These are phyloP conservation scores for Vespertilio murinus DNA, from an alignment of 2,797 vertebrate species.

Conservation along the genomic window DNA sequence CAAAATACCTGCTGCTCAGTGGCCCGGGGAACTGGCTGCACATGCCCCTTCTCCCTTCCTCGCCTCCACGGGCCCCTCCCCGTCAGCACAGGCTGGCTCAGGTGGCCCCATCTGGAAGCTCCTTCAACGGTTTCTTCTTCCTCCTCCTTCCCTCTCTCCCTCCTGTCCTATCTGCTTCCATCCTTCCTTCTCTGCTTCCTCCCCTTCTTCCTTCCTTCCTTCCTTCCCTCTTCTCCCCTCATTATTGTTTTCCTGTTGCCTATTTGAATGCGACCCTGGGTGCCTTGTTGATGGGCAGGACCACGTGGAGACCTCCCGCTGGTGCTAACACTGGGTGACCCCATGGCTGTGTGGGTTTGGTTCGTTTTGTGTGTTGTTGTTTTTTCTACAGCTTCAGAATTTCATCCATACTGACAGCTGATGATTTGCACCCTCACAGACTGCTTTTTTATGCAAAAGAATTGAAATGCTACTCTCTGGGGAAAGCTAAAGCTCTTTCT, in stretches of 20 bases:
- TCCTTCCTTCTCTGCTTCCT: too few relatives aligned
- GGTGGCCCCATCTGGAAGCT: not conserved
- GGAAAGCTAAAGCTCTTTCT: not conserved
- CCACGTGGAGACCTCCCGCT: accelerated
- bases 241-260: not conserved
- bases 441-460: slow-evolving; percentile 14
- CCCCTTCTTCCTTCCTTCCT: too few relatives aligned
- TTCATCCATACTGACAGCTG: not conserved
- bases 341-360: accelerated
- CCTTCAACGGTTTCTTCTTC: not conserved
- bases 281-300: not conserved
- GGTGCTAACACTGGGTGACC: accelerated
- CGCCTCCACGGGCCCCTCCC: not conserved
- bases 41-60: not conserved
- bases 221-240: not conserved
- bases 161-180: not conserved
- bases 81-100: not conserved
- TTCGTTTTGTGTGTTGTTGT: not conserved
- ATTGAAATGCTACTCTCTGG: not conserved
- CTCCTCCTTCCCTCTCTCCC: not conserved
- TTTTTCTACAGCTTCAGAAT: not conserved
- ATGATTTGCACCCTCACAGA: not conserved
- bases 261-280: not conserved
- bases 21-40: not conserved
- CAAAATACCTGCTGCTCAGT: not conserved